Base-by-base conservation (phyloP, 1,140 invertebrate genomes). In the Euborellia annulipes region DNA sequence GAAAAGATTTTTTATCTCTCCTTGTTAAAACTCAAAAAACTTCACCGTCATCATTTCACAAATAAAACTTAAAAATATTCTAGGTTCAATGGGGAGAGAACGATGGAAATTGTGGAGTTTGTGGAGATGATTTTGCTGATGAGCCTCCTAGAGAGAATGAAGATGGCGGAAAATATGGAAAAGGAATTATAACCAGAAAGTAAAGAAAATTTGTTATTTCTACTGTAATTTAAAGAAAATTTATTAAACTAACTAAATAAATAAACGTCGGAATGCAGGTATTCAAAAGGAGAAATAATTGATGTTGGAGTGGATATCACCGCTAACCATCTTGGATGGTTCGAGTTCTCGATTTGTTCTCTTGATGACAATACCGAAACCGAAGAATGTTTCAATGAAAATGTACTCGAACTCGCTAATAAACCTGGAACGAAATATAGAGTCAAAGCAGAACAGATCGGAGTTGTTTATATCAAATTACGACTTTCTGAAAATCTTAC, bases 381-480 rank as follows among this genome's bases (percentile, higher is more conserved):
- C 0, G 75, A 80, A 47, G 65, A 68, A 0, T 81, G 78, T 53
- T 71, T 81, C 48, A 52, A 67, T 8, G 55, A 62, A 20, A 36
- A 71, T 49, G 49, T 59, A 0, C 49, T 82, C 6, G 48, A 52
- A 7, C 52, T 76, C 9, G 53, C 52, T 2, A 61, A 78, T 52
- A 66, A 66, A 4, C 11, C 23, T 13, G 61, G 54, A 3, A 51
- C 58, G 18, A 47, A 46, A 45, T 54, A 59, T 17, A 2, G 49
- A 0, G 58, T 67, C 14, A 21, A 23, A 11, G 54, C 52, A 11
- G 27, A 17, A 6, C 45, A 50, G 38, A 23, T 46, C 1, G 63
- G 59, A 6, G 54, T 52, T 21, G 62, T 68, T 34, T 53, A 63
- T 23, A 56, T 66, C 14, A 50, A 44, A 1, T 54, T 69, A 2